phyloP scores from a whole-genome alignment of 2,113 vertebrate species.

The Chaetura pelagica region DNA sequence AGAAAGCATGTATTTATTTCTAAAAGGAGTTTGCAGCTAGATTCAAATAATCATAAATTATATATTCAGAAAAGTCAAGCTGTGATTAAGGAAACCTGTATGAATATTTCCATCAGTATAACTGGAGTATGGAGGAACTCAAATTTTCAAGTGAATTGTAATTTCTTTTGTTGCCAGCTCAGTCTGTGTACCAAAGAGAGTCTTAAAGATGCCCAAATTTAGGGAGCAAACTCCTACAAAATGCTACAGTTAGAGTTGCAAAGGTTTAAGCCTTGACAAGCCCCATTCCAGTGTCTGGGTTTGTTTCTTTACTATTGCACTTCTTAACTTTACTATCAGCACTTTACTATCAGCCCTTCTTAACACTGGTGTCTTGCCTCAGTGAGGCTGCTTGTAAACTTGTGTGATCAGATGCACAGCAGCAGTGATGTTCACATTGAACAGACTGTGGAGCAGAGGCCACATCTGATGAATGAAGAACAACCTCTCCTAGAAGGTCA shows the following conservation, averaged over 20 bases:
- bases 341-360: neutral
- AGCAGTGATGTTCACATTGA: neutral
- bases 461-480: neutral
- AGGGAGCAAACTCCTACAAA: neutral
- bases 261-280: neutral
- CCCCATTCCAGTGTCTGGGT: neutral
- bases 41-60: neutral
- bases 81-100: neutral
- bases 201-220: neutral
- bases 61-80: neutral
- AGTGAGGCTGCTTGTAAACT: neutral
- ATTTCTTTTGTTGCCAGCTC: neutral
- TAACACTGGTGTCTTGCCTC: neutral
- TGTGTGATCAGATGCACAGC: neutral
- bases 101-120: neutral
- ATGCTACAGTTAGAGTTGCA: neutral
- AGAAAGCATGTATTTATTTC: neutral
- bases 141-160: neutral
- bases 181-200: neutral
- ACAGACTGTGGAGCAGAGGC: neutral
- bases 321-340: too few species aligned
- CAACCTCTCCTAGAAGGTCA: neutral
- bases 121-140: neutral
- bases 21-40: neutral
- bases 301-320: neutral